phyloP scores from a whole-genome alignment of 1,140 invertebrate genomes.

The Dermatophagoides farinae region DNA sequence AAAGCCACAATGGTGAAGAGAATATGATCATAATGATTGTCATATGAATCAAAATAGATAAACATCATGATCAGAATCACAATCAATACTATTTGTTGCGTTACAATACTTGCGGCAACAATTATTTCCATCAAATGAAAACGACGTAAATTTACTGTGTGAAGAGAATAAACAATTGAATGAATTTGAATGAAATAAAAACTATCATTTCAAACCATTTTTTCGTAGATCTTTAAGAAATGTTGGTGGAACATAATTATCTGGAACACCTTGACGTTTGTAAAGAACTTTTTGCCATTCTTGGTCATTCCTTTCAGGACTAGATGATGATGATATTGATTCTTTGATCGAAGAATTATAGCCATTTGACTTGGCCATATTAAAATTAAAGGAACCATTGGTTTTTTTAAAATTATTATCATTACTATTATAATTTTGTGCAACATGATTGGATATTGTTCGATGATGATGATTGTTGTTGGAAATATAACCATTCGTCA shows the following conservation, averaged over 20 bases:
- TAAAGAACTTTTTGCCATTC: conserved; percentile 71
- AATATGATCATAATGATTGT: conserved; percentile 33
- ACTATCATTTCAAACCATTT: conserved; percentile 32
- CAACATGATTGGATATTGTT: no score
- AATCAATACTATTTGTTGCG: conserved; percentile 50
- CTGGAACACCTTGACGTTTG: conserved; percentile 57
- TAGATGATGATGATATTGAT: neutral
- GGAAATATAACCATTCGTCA: no score
- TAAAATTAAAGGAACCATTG: no score
- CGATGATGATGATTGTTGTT: no score
- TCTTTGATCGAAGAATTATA: neutral
- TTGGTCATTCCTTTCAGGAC: neutral
- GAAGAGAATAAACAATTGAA: neutral
- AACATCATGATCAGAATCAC: conserved; percentile 52
- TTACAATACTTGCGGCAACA: conserved; percentile 45
- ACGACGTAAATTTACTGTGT: conserved; percentile 40
- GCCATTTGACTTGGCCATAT: no score
- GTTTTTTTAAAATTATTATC: no score
- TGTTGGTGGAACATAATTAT: conserved; percentile 69
- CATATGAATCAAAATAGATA: conserved; percentile 45
- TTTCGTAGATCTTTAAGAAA: conserved; percentile 66
- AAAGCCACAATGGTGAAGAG: conserved; percentile 32
- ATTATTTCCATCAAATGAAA: conserved; percentile 44
- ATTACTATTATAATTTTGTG: no score
- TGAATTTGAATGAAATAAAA: no score